Percentiles rank a stretch among this genome's conserved stretches.
phyloP scores from a whole-genome alignment of 2,113 vertebrate genomes.

The Procapra przewalskii region DNA sequence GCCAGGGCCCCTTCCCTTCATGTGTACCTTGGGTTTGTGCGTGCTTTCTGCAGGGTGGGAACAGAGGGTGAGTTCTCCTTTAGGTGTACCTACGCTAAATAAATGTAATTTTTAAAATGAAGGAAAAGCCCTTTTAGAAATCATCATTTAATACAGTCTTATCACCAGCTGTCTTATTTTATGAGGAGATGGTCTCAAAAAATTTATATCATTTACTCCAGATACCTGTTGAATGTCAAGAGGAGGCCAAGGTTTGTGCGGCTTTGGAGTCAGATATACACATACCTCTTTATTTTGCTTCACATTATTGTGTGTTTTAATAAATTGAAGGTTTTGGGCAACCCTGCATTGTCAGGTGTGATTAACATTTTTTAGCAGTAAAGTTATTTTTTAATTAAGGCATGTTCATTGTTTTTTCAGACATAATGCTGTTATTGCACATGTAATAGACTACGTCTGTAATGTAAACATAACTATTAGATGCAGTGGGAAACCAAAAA shows the following conservation, averaged over 20 bases:
- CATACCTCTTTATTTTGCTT: background rate
- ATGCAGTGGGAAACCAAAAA: background rate
- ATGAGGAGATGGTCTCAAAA: background rate
- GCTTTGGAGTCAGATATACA: background rate
- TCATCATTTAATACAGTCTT: background rate
- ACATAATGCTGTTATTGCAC: background rate
- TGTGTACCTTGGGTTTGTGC: conserved; percentile 76
- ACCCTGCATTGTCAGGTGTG: background rate
- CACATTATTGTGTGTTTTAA: background rate
- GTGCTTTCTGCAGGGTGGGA: conserved; percentile 83
- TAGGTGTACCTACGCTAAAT: conserved; percentile 87
- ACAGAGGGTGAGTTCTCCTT: conserved; percentile 77
- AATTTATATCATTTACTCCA: background rate
- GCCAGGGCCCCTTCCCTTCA: conserved; percentile 74
- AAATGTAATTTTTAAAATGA: conserved; percentile 85
- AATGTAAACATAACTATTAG: background rate
- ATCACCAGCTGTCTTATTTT: background rate
- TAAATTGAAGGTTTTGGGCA: background rate
- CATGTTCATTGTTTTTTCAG: background rate
- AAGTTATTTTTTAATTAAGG: background rate
- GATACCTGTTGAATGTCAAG: background rate
- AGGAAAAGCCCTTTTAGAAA: background rate
- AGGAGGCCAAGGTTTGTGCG: background rate
- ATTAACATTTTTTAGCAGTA: background rate
- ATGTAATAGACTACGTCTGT: background rate